phyloP scores from a whole-genome alignment of 2,888 invertebrate species.

The Notodonta ziczac region DNA sequence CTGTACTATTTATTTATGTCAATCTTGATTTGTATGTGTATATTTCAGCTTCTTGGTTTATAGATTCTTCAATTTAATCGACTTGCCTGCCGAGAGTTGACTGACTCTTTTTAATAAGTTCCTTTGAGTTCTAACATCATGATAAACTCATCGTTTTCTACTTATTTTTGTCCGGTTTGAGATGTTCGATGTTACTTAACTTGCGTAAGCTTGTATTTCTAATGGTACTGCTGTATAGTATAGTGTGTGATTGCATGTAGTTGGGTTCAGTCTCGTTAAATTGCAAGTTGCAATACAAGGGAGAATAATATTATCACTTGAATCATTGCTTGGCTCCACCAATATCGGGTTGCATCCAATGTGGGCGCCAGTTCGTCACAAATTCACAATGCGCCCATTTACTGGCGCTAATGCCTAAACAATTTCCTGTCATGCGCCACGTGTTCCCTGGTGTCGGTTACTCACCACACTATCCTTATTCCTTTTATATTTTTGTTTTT shows the following conservation, averaged over 20 bases:
- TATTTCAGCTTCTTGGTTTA: no score
- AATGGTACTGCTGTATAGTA: conserved; percentile 11
- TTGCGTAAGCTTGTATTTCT: conserved; percentile 12
- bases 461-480: conserved; percentile 52
- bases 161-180: conserved; percentile 24
- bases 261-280: conserved; percentile 15
- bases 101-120: background rate
- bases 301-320: background rate
- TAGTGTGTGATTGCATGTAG: conserved; percentile 9
- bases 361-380: conserved; percentile 35
- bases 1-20: no score
- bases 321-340: conserved; percentile 10
- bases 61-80: no score
- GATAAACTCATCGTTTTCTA: background rate
- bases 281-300: background rate
- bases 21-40: no score
- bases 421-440: conserved; percentile 63
- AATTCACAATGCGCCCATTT: conserved; percentile 37
- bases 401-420: conserved; percentile 46
- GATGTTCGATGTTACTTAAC: conserved; percentile 27
- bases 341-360: conserved; percentile 35
- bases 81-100: background rate
- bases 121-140: background rate
- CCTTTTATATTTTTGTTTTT: conserved; percentile 39
- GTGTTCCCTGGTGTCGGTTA: conserved; percentile 46